These are phyloP conservation scores for Kryptopterus vitreolus DNA, from an alignment of 2,797 vertebrate genomes.

Conservation along the genomic window DNA sequence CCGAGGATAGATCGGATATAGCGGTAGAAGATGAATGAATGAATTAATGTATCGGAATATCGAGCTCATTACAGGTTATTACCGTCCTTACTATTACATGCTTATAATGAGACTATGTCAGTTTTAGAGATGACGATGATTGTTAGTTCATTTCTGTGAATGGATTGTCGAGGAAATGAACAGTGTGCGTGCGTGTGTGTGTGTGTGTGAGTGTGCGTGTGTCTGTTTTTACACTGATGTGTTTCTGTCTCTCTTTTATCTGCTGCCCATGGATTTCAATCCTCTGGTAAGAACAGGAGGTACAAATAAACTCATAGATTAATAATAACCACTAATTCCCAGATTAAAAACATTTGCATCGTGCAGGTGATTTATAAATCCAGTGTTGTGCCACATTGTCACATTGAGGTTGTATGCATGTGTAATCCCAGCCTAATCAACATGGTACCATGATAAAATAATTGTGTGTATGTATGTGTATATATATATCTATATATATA, in stretches of 20 bases:
- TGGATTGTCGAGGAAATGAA: background rate
- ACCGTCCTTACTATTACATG: background rate
- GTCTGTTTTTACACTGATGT: conserved; percentile 91
- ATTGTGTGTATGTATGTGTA: no score
- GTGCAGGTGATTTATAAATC: background rate
- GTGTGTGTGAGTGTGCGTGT: no score
- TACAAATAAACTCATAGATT: conserved; percentile 69
- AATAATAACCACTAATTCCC: conserved; percentile 19
- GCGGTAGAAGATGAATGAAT: no score
- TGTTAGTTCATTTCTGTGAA: background rate
- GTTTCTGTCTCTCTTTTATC: conserved; percentile 95
- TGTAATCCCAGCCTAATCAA: background rate
- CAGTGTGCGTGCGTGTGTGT: background rate
- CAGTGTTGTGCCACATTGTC: background rate
- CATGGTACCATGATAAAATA: background rate
- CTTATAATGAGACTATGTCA: background rate
- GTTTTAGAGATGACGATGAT: background rate
- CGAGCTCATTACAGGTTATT: background rate
- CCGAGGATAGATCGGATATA: no score
- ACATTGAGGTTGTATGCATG: conserved; percentile 20
- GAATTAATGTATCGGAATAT: no score
- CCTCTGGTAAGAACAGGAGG: conserved; percentile 99
- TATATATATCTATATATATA: no score
- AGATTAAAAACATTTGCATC: conserved; percentile 22
- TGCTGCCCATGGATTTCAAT: conserved; percentile 94